Conservation (phyloP, 2,797 vertebrate species). For the Acipenser oxyrinchus region DNA sequence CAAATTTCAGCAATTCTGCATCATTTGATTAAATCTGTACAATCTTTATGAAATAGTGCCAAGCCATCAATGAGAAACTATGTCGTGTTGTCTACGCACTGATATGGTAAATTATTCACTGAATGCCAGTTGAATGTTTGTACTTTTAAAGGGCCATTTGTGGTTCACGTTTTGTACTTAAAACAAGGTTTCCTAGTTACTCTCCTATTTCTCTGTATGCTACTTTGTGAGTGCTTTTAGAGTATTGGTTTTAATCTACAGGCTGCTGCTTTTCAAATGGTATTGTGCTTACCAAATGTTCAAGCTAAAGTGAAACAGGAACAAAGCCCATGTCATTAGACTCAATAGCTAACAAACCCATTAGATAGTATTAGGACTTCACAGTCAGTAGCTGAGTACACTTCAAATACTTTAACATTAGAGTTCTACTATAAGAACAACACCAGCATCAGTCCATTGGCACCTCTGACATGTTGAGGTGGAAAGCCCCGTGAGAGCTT, state of each 20-base stretch:
- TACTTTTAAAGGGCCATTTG: neutral
- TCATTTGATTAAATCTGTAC: no score
- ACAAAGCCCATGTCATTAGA: slow-evolving; percentile 6
- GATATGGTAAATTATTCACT: neutral
- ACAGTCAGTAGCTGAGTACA: neutral
- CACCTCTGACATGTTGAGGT: no score
- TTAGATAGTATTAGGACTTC: slow-evolving; percentile 1
- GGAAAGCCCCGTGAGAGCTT: no score
- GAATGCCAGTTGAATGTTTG: slow-evolving; percentile 10
- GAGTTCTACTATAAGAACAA: neutral
- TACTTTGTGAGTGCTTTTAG: slow-evolving; percentile 7
- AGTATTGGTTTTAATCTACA: slow-evolving; percentile 1
- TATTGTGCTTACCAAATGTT: slow-evolving; percentile 5
- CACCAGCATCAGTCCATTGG: neutral
- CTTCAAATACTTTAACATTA: slow-evolving; percentile 7
- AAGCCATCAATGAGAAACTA: no score
- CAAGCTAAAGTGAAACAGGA: neutral
- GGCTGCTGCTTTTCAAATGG: neutral
- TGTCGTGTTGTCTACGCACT: no score
- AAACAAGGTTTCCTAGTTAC: slow-evolving; percentile 9
- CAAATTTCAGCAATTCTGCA: no score
- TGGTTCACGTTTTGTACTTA: neutral
- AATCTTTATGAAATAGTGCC: no score
- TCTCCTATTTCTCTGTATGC: neutral
- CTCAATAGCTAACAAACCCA: neutral